Percentiles rank a stretch among this genome's conserved stretches.
Conservation (phyloP, 2,113 vertebrate genomes). For the Cynopterus brachyotis region DNA sequence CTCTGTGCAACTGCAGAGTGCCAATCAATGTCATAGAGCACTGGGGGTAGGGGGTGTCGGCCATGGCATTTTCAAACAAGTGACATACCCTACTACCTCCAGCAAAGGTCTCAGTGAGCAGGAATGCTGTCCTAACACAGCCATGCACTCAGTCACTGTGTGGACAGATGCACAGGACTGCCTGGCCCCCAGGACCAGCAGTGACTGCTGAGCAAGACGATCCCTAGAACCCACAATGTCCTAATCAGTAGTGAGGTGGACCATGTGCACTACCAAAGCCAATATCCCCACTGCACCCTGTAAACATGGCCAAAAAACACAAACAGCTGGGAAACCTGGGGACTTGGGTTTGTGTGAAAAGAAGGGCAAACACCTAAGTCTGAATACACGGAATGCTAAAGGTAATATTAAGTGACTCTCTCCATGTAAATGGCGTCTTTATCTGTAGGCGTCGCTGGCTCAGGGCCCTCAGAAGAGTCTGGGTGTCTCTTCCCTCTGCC, state of each 20-base stretch:
- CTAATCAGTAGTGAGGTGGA: neutral
- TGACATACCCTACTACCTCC: neutral
- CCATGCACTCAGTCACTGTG: accelerated
- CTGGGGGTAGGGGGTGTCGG: accelerated
- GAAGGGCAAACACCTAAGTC: neutral
- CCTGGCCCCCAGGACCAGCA: neutral
- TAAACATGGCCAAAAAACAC: neutral
- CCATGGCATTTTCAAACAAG: neutral
- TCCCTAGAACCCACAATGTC: neutral
- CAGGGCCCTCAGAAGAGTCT: neutral
- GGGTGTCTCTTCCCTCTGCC: neutral
- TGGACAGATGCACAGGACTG: neutral
- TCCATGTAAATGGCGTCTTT: neutral
- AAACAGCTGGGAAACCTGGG: neutral
- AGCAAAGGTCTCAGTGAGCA: neutral
- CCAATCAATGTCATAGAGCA: neutral
- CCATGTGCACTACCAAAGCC: neutral
- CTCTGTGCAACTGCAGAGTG: neutral
- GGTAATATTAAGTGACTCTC: neutral
- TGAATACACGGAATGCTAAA: neutral
- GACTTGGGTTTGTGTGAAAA: neutral
- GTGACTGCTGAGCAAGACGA: accelerated
- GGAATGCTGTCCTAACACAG: neutral
- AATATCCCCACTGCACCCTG: neutral
- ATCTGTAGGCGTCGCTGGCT: neutral